Base-by-base conservation (phyloP, 2,888 invertebrate species). In the Eristalis pertinax region DNA sequence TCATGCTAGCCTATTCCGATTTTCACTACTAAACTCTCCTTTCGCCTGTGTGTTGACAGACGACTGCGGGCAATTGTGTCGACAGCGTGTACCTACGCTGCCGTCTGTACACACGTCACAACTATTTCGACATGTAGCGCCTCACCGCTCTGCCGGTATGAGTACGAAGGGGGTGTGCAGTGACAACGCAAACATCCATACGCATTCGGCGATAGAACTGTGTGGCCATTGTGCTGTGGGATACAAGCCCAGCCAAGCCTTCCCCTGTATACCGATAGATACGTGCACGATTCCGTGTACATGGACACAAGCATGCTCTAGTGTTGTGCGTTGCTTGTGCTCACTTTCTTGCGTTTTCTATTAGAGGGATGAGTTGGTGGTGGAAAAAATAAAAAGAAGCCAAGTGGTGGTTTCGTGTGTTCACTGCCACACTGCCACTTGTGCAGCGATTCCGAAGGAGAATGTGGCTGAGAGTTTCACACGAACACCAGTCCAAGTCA, bases 1-100 rank as follows among this genome's bases (percentile, higher is more conserved):
- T 70, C 24, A 77, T 86, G 85, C 3, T n/a, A 19, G 50, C 85
- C 85, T 86, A 64, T 64, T 86, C 58, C 56, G 65, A 77, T 56
- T 82, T 82, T 82, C 81, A 86, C 81, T 82, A 81, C 85, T 78
- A 86, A 86, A 86, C 81, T 86, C 85, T 86, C 73, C 82, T 74
- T 82, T 86, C 69, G 82, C 74, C 70, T 79, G 74, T 79, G 50
- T 50, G 79, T 79, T 79, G 70, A 67, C 73, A 41, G 43, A 72
- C 19, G 19, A 50, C 19, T 50, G 50, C 8, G 50, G n/a, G 29
- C 60, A 64, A 69, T 74, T 72, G 63, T 75, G 67, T 35, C 63
- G 70, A 80, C 80, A 68, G 26, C 24, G 41, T 79, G 60, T 75
- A 68, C 38, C 75, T 80, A 80, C 75, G 64, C 68, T 24, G 8